These are phyloP conservation scores for Deilephila elpenor DNA, from an alignment of 2,888 invertebrate species.

Conservation along the genomic window DNA sequence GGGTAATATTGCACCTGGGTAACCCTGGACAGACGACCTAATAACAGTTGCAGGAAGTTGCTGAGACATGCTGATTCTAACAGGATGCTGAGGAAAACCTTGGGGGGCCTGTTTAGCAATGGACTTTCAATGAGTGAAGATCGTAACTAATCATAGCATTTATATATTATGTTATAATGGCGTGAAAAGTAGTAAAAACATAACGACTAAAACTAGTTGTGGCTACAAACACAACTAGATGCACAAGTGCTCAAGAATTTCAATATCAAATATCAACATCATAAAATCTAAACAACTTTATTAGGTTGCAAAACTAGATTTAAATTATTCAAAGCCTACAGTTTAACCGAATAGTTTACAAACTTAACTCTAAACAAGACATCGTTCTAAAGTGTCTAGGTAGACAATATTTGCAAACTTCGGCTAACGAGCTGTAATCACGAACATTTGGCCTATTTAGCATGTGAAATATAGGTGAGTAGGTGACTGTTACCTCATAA, in stretches of 20 bases:
- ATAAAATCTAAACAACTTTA: background rate
- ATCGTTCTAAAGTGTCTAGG: constrained; percentile 10
- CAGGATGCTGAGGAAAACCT: too few relatives aligned
- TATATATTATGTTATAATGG: too few relatives aligned
- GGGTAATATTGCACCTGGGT: too few relatives aligned
- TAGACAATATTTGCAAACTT: constrained; percentile 23
- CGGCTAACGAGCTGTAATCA: constrained; percentile 60
- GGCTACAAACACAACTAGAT: background rate
- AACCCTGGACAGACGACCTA: too few relatives aligned
- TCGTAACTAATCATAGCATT: too few relatives aligned
- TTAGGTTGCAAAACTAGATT: background rate
- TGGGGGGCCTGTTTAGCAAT: too few relatives aligned
- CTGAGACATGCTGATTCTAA: too few relatives aligned
- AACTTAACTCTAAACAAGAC: background rate
- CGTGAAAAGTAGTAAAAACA: too few relatives aligned
- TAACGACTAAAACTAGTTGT: too few relatives aligned
- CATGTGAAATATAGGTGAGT: constrained; percentile 58
- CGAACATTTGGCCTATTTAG: constrained; percentile 63
- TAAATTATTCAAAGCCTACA: background rate
- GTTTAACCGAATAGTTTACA: background rate
- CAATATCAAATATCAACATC: constrained; percentile 2
- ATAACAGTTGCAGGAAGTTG: too few relatives aligned
- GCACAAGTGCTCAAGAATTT: background rate
- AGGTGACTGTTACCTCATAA: constrained; percentile 45
- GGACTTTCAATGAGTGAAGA: too few relatives aligned